phyloP scores from a whole-genome alignment of 1,140 invertebrate species.

The Whitmania pigra region DNA sequence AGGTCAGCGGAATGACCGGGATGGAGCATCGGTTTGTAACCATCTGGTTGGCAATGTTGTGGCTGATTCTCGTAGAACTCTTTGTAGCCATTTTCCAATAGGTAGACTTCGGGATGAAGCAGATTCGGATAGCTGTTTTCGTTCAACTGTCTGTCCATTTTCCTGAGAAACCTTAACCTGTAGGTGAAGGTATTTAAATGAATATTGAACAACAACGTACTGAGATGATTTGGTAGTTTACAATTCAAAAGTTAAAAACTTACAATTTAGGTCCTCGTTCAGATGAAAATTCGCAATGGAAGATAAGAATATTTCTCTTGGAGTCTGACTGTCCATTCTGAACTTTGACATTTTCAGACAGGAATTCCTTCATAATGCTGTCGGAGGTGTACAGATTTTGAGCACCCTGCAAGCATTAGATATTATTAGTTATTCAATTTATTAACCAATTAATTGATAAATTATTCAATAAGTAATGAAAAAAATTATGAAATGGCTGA shows the following conservation, averaged over 20 bases:
- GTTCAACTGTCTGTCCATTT: conserved; percentile 67
- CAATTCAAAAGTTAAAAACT: neutral
- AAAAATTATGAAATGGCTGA: neutral
- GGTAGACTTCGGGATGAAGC: conserved; percentile 83
- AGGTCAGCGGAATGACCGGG: neutral
- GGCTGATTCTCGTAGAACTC: conserved; percentile 61
- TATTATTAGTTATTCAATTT: neutral
- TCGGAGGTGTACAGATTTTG: conserved; percentile 11
- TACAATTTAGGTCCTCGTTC: conserved; percentile 82
- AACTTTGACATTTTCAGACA: neutral
- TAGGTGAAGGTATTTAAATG: neutral
- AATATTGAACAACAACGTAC: too few relatives aligned
- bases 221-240: too few relatives aligned
- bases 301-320: conserved; percentile 53
- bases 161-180: conserved; percentile 57
- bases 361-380: neutral
- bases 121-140: conserved; percentile 71
- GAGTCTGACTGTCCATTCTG: neutral
- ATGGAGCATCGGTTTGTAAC: conserved; percentile 16
- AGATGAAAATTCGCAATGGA: conserved; percentile 96
- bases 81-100: conserved; percentile 87
- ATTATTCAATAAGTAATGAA: too few relatives aligned
- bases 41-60: neutral
- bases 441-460: neutral
- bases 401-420: neutral